Percentiles rank a stretch among this genome's conserved stretches.
Evolutionary conservation across 1,140 invertebrate genomes (phyloP).

Genomic region (Cyclina sinensis): DNA sequence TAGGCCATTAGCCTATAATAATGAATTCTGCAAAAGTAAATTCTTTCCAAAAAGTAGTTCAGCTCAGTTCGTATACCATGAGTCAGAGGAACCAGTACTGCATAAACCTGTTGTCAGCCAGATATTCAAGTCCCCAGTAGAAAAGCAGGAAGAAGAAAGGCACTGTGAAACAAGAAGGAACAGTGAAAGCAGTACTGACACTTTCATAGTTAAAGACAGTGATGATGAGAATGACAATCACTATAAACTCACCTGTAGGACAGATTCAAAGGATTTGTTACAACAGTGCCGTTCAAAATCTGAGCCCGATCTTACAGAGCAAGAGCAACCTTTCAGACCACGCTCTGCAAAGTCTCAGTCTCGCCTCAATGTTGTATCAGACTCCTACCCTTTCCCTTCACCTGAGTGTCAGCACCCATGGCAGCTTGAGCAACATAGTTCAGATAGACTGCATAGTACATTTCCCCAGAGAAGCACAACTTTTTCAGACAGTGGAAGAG

Average conservation of each 20-base stretch:
- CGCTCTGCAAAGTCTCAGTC: conserved; percentile 76
- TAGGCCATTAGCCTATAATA: conserved; percentile 79
- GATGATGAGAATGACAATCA: conserved; percentile 71
- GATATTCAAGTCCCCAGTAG: conserved; percentile 10
- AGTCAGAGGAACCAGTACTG: not conserved
- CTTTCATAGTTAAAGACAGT: conserved; percentile 82
- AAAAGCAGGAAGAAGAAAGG: not conserved
- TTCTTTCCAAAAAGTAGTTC: conserved; percentile 70
- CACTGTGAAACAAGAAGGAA: conserved; percentile 7
- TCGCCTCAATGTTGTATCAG: conserved; percentile 56
- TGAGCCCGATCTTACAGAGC: conserved; percentile 73
- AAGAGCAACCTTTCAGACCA: conserved; percentile 65
- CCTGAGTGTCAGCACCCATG: too few species aligned
- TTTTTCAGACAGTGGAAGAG: not conserved
- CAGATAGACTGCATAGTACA: conserved; percentile 47
- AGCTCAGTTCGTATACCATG: not conserved
- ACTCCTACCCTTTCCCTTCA: too few species aligned
- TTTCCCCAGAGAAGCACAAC: not conserved
- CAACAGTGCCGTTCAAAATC: conserved; percentile 71
- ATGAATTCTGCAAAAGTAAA: conserved; percentile 79
- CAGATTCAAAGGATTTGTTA: not conserved
- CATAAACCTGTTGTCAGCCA: conserved; percentile 47
- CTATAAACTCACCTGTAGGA: not conserved
- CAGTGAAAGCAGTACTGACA: conserved; percentile 79
- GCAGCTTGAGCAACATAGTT: conserved; percentile 68